These are phyloP conservation scores for Agapornis canus DNA, from an alignment of 2,797 vertebrate species.

Conservation along the genomic window DNA sequence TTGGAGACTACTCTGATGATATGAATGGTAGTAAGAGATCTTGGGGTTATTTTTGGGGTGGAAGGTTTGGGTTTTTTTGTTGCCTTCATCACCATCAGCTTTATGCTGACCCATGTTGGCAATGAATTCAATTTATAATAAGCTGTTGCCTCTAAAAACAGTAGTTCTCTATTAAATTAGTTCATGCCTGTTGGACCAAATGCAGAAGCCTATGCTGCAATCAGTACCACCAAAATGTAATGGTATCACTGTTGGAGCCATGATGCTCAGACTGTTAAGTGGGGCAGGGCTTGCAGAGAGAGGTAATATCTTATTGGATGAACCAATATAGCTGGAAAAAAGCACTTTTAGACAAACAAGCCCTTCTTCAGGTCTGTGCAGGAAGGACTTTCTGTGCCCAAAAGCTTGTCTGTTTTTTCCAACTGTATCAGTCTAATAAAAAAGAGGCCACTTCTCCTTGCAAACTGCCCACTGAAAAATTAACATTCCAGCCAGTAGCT, in stretches of 20 bases:
- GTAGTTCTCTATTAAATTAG: not conserved
- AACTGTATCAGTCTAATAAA: not conserved
- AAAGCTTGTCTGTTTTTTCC: conserved; percentile 37
- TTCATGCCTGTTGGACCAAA: not conserved
- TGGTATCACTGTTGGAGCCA: not conserved
- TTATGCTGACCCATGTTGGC: not conserved
- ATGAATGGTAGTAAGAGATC: not conserved
- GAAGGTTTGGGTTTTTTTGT: not conserved
- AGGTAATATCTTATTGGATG: not conserved
- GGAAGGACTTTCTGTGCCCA: not conserved
- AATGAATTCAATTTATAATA: not conserved
- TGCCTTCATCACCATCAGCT: not conserved
- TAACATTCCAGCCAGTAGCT: not conserved
- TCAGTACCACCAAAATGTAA: not conserved
- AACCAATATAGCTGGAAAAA: not conserved
- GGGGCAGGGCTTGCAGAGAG: not conserved
- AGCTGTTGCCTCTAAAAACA: not conserved
- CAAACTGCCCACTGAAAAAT: not conserved
- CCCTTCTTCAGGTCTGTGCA: not conserved
- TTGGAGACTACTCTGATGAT: not conserved
- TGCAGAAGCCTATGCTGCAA: not conserved
- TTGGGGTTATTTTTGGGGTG: not conserved
- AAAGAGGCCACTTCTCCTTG: not conserved
- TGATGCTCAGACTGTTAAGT: not conserved
- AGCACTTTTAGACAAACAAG: not conserved